Conservation (phyloP, 2,888 invertebrate genomes). For the Brenthis hecate region DNA sequence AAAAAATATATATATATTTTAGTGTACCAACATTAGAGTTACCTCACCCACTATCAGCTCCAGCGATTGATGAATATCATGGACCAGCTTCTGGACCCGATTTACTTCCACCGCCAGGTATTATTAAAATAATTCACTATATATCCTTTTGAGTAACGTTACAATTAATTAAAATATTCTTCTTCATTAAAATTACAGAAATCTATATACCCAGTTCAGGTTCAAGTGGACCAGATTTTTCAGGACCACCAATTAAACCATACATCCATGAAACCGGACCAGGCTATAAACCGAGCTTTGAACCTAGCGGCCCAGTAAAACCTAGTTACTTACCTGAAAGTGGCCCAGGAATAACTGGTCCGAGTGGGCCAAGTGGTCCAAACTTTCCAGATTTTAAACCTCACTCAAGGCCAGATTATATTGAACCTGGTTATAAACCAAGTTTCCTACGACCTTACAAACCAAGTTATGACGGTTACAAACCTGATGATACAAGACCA, state of each 20-base stretch:
- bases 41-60: conserved; percentile 55
- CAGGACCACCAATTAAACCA: conserved; percentile 38
- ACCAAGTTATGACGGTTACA: conserved; percentile 10
- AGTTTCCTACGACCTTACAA: conserved; percentile 16
- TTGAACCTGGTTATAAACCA: conserved; percentile 23
- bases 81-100: conserved; percentile 47
- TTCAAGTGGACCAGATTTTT: conserved; percentile 49
- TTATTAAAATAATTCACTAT: conserved; percentile 32
- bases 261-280: conserved; percentile 43
- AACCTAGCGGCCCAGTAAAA: conserved; percentile 43
- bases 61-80: conserved; percentile 45
- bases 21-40: conserved; percentile 61
- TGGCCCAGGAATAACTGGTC: conserved; percentile 32
- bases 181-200: conserved; percentile 46
- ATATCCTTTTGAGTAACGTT: no score
- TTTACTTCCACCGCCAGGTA: conserved; percentile 54
- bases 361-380: conserved; percentile 30
- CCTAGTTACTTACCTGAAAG: conserved; percentile 46
- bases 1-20: conserved; percentile 33
- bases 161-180: background rate
- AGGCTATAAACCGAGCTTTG: conserved; percentile 49
- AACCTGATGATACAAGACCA: conserved; percentile 11
- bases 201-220: conserved; percentile 53
- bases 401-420: conserved; percentile 10
- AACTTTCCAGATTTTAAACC: conserved; percentile 16